These are phyloP conservation scores for Hippocampus guttulatus DNA, from an alignment of 2,113 vertebrate species.

Conservation along the genomic window DNA sequence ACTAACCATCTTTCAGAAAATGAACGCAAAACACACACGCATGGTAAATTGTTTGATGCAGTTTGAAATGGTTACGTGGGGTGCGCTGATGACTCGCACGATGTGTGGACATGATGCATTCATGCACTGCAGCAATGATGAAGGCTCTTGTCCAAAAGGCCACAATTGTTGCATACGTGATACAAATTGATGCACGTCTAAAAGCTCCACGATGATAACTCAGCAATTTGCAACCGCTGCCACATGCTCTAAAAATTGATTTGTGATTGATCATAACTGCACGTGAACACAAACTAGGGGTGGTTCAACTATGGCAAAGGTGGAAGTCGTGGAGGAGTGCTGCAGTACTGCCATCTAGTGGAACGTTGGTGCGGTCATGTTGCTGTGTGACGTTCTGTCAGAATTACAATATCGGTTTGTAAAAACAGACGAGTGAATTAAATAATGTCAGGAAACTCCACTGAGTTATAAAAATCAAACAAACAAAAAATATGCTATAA, in stretches of 20 bases:
- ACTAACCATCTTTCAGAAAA: background rate
- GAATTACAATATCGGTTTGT: background rate
- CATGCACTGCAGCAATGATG: slow-evolving; percentile 30
- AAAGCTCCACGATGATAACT: slow-evolving; percentile 3
- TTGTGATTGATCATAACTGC: slow-evolving; percentile 61
- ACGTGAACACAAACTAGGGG: slow-evolving; percentile 37
- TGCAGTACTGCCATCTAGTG: slow-evolving; percentile 72
- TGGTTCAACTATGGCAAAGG: slow-evolving; percentile 41
- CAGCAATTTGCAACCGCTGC: slow-evolving; percentile 37
- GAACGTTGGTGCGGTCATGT: background rate
- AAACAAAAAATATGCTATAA: too few species aligned
- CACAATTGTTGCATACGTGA: slow-evolving; percentile 57
- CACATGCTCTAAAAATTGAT: slow-evolving; percentile 53
- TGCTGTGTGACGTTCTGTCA: background rate
- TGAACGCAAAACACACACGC: background rate
- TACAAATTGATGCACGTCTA: slow-evolving; percentile 58
- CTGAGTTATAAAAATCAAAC: background rate
- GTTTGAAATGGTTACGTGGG: background rate
- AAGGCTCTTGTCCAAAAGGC: slow-evolving; percentile 44
- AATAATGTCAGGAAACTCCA: background rate
- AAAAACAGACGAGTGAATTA: background rate
- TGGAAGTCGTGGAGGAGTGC: slow-evolving; percentile 19
- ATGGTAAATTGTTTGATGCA: background rate
- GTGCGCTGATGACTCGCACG: background rate
- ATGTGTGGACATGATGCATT: background rate